Evolutionary conservation across 2,888 invertebrate species (phyloP).

Genomic region (Pseudococcus longispinus): DNA sequence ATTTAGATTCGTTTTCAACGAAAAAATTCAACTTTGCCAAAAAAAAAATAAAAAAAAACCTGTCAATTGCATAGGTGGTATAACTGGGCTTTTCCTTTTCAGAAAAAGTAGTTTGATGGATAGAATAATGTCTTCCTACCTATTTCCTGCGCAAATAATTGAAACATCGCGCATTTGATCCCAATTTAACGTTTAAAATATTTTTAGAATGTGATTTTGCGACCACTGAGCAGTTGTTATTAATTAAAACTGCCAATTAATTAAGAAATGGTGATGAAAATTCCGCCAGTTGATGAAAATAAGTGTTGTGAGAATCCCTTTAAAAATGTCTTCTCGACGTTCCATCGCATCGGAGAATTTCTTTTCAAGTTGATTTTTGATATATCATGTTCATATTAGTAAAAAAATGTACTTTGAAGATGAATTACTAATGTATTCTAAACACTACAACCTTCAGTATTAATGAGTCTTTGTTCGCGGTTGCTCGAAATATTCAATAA

Average conservation of each 20-base stretch:
- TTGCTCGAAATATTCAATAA: slow-evolving; percentile 33
- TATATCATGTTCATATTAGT: not conserved
- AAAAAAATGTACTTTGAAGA: not conserved
- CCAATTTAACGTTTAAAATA: not conserved
- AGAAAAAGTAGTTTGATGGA: too few relatives aligned
- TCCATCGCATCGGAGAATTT: not conserved
- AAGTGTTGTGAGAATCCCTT: not conserved
- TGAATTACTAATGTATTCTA: slow-evolving; percentile 3
- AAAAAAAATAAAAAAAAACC: too few relatives aligned
- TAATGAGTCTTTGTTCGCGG: slow-evolving; percentile 52
- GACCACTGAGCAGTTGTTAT: slow-evolving; percentile 50
- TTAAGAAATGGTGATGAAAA: slow-evolving; percentile 41
- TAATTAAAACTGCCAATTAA: slow-evolving; percentile 54
- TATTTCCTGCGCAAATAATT: not conserved
- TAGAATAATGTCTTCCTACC: not conserved
- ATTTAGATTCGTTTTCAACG: too few relatives aligned
- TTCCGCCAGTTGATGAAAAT: slow-evolving; percentile 17
- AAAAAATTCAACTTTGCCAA: too few relatives aligned
- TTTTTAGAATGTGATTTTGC: slow-evolving; percentile 24
- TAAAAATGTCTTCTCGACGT: not conserved
- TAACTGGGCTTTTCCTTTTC: too few relatives aligned
- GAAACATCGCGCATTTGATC: not conserved
- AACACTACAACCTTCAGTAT: slow-evolving; percentile 42
- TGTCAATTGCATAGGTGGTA: too few relatives aligned
- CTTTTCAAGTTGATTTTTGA: not conserved